phyloP scores from a whole-genome alignment of 2,888 invertebrate species.

The Trichacis sp. region DNA sequence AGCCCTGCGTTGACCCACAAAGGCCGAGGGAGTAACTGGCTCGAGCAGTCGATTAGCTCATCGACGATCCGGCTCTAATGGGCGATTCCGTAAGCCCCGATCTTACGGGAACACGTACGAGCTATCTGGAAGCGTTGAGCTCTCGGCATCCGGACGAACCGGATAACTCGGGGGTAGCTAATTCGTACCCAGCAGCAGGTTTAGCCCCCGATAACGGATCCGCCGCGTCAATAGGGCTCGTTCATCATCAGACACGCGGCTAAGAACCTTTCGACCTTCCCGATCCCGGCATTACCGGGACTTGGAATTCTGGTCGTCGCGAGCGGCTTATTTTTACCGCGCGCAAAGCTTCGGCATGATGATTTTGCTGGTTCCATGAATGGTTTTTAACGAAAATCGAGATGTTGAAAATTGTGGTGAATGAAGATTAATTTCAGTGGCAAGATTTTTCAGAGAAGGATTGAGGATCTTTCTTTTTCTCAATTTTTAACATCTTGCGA shows the following conservation, averaged over 20 bases:
- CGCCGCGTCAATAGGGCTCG: constrained; percentile 1
- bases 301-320: neutral
- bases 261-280: neutral
- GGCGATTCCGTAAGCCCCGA: constrained; percentile 28
- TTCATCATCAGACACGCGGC: neutral
- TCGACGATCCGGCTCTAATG: constrained; percentile 36
- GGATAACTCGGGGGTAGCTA: constrained; percentile 45
- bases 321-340: no score
- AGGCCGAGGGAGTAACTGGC: constrained; percentile 20
- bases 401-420: no score
- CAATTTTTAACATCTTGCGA: no score
- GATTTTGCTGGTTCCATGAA: no score
- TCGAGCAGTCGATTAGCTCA: constrained; percentile 35
- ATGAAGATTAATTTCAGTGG: no score
- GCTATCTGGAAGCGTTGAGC: constrained; percentile 38
- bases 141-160: constrained; percentile 41
- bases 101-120: constrained; percentile 39
- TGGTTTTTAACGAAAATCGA: no score
- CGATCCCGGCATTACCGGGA: neutral
- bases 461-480: no score
- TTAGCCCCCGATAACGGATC: constrained; percentile 19
- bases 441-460: no score
- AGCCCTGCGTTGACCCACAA: neutral
- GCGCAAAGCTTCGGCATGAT: no score
- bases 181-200: constrained; percentile 33